Conservation (phyloP, 1,140 invertebrate genomes). For the Ruditapes philippinarum region DNA sequence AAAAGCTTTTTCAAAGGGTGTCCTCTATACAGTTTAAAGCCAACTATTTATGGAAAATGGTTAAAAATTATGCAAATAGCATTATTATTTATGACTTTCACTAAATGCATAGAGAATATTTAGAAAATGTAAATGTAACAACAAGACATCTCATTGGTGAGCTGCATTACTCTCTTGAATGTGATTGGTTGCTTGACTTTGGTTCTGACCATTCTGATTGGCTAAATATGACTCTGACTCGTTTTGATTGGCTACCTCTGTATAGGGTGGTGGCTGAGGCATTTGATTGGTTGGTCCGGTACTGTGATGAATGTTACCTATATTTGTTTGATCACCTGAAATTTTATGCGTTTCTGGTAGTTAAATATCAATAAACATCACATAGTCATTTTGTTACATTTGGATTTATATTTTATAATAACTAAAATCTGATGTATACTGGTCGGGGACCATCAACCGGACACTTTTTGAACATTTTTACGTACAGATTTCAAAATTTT, state of each 20-base stretch:
- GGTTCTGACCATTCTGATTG: constrained; percentile 4
- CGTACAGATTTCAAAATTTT: no score
- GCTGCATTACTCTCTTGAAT: background rate
- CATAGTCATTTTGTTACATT: no score
- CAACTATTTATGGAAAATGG: no score
- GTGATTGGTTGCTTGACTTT: constrained; percentile 44
- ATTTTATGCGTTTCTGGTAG: no score
- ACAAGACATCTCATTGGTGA: background rate
- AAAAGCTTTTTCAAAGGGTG: no score
- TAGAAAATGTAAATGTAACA: background rate
- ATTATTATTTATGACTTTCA: background rate
- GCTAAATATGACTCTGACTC: background rate
- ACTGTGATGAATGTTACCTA: background rate
- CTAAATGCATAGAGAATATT: constrained; percentile 25
- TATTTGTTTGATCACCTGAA: background rate
- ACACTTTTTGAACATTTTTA: no score
- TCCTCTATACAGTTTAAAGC: no score
- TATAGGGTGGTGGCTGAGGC: constrained; percentile 62
- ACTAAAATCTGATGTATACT: no score
- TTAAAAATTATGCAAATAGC: no score
- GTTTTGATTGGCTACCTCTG: constrained; percentile 62
- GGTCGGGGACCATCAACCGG: no score
- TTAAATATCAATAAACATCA: no score
- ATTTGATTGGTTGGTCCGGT: constrained; percentile 14
- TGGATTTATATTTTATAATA: no score